Base-by-base conservation (phyloP, 2,113 vertebrate genomes). In the Carassius gibelio region DNA sequence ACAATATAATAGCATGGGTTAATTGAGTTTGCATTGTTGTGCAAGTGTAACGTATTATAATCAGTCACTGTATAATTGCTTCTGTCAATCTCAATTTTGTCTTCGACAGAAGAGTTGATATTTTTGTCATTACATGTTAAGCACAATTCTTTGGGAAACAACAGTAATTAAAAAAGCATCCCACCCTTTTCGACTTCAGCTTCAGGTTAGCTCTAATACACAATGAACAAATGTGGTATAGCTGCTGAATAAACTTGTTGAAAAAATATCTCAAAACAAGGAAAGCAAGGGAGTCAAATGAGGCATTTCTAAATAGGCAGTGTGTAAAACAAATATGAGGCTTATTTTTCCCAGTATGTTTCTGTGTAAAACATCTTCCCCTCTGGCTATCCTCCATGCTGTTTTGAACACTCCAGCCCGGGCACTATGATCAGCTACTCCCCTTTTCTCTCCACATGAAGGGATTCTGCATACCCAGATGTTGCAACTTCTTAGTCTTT, bases 21-120 rank as follows among this genome's bases (percentile, higher is more conserved):
- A 85, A 86, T 86, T 81, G 79, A 52, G 62, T 75, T 86, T 86
- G 38, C 52, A 48, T 55, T 82, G 69, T 75, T 82, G 85, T 76
- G 59, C 11, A 30, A 75, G 36, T 26, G 26, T 9, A 30, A 85
- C 68, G 17, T 75, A 75, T 66, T 68, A 68, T 38, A 76, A 48
- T 66, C n/a, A 38, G 79, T 72, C 81, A 55, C 69, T 81, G 26
- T 69, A 69, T 83, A 83, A 83, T 83, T 83, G 50, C 66, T 83
- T 83, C 81, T 74, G 68, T 72, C 81, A 83, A 83, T 74, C 50
- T 83, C 30, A 38, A 83, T 72, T 52, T 71, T 59, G 64, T 72
- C 66, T 72, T 57, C 11, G 21, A 34, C 5, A 13, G 48, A 36
- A 72, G 48, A 15, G 62, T 19, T 52, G 79, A 69, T 50, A 81